Conservation (phyloP, 2,888 invertebrate genomes). For the Oxycera nigricornis region DNA sequence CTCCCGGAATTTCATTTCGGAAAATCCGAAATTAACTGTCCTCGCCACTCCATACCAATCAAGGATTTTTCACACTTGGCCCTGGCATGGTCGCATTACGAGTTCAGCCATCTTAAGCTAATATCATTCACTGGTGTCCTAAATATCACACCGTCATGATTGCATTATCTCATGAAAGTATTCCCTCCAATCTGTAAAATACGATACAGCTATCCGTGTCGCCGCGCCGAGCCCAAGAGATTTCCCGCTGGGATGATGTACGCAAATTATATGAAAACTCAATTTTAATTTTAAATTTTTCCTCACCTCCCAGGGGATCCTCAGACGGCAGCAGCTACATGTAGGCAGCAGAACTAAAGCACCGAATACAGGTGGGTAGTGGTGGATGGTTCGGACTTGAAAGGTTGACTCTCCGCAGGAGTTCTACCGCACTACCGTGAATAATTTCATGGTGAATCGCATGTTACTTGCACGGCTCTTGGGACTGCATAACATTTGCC, state of each 20-base stretch:
- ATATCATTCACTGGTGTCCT: slow-evolving; percentile 3
- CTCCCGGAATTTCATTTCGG: background rate
- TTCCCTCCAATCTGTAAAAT: slow-evolving; percentile 1
- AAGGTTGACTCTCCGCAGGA: slow-evolving; percentile 10
- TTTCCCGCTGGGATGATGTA: slow-evolving; percentile 31
- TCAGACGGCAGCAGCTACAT: background rate
- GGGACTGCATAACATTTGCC: slow-evolving; percentile 18
- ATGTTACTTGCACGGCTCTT: slow-evolving; percentile 32
- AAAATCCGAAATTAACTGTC: background rate
- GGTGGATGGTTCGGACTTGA: background rate
- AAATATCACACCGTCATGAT: slow-evolving; percentile 35
- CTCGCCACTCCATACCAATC: background rate
- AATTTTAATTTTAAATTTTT: slow-evolving; percentile 40
- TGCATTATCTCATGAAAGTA: slow-evolving; percentile 18
- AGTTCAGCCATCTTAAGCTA: background rate
- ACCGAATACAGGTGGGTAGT: background rate
- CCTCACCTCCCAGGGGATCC: slow-evolving; percentile 14
- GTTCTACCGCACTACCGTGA: slow-evolving; percentile 8
- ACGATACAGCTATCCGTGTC: slow-evolving; percentile 9
- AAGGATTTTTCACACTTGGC: background rate
- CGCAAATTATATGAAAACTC: slow-evolving; percentile 40
- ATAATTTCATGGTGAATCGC: slow-evolving; percentile 32
- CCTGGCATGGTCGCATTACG: background rate
- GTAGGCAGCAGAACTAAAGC: background rate
- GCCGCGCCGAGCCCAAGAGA: slow-evolving; percentile 4